Conservation (phyloP, 2,888 invertebrate species). For the Aphidoletes aphidimyza region DNA sequence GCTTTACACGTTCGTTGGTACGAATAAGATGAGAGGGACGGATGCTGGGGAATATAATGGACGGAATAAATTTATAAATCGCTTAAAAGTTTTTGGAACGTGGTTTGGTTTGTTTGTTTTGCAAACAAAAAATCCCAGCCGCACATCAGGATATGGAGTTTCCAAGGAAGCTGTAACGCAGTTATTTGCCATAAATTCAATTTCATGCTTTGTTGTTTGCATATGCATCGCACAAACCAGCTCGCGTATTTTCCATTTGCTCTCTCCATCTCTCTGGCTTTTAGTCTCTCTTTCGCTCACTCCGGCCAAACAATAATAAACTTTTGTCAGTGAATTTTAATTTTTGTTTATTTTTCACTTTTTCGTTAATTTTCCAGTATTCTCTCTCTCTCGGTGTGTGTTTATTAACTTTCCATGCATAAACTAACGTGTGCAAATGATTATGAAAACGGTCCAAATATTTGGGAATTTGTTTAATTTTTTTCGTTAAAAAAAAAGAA, state of each 20-base stretch:
- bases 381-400: no score
- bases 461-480: slow-evolving; percentile 17
- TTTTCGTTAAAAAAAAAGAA: slow-evolving; percentile 2
- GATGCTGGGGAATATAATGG: no score
- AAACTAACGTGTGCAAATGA: slow-evolving; percentile 31
- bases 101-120: neutral
- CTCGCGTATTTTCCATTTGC: no score
- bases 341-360: slow-evolving; percentile 19
- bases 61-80: no score
- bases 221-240: neutral
- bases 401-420: slow-evolving; percentile 43
- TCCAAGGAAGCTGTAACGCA: neutral
- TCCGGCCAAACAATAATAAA: slow-evolving; percentile 23
- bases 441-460: slow-evolving; percentile 35
- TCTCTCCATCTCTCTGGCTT: no score
- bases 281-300: no score
- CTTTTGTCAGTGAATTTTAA: slow-evolving; percentile 43
- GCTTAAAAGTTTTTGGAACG: no score
- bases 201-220: neutral
- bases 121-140: slow-evolving; percentile 4
- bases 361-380: slow-evolving; percentile 35
- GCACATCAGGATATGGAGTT: neutral
- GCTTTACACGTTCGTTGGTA: no score
- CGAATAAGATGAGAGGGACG: no score
- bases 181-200: neutral